Evolutionary conservation across 2,888 invertebrate genomes (phyloP), one percentile per base, ranked within the genome.

Genomic region (Timandra comae): DNA sequence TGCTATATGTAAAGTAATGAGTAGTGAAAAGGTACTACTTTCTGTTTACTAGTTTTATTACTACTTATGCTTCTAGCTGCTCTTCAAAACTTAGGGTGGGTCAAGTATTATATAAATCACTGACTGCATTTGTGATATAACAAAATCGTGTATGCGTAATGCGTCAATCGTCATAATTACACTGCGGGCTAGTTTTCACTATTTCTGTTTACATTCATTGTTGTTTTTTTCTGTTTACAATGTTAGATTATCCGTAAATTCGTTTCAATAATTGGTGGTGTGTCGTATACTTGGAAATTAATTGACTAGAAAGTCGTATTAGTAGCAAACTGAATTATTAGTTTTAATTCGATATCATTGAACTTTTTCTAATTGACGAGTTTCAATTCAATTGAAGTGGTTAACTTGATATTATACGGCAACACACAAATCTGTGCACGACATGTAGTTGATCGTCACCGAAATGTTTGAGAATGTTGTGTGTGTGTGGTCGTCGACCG

Each of bases 61-160:
- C 34, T 49, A 37, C 33, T 41, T 59, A 63, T 49, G 46, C 52
- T 63, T 56, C 53, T 39, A 62, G 66, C 62, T 69, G 70, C 63
- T 70, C 50, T 58, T 55, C 48, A 52, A 59, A 55, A 56, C 42
- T 27, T 10, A 55, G 72, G 80, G 81, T 81, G 81, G 81, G 81
- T 68, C 72, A 37, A 67, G 62, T 75, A 63, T 43, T 52, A 49
- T 43, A 48, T 46, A 59, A 64, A 77, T 77, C 70, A 77, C 73
- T 72, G 71, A 72, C 65, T 64, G 63, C 63, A 55, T 64, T 63
- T 48, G 39, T 24, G 9, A 10, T 7, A 16, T 5, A 16, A 16
- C 16, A 16, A 6, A 5, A 16, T 16, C 16, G 1, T 16, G 22
- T 3, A 8, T n/a, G n/a, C n/a, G n/a, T n/a, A n/a, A n/a, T n/a